Conservation (phyloP, 2,888 invertebrate genomes). For the Drosophila nr. perissopoda region DNA sequence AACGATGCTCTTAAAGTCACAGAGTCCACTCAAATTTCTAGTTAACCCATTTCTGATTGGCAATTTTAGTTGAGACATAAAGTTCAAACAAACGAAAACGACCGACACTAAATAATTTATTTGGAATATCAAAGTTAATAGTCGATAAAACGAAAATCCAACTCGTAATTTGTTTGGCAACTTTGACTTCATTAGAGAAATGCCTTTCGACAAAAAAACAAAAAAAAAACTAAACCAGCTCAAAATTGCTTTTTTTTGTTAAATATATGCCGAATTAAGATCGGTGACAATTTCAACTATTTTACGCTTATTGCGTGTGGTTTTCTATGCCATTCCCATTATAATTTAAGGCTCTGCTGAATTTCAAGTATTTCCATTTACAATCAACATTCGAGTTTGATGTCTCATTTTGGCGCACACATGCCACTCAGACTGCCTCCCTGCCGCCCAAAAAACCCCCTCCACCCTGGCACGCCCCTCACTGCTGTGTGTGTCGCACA, state of each 20-base stretch:
- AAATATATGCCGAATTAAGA: background rate
- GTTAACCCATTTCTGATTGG: slow-evolving; percentile 3
- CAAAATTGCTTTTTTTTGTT: background rate
- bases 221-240: background rate
- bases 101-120: slow-evolving; percentile 21
- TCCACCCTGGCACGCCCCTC: background rate
- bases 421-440: slow-evolving; percentile 32
- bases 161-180: background rate
- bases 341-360: slow-evolving; percentile 17
- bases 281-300: background rate
- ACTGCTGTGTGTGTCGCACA: slow-evolving; percentile 17
- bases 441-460: background rate
- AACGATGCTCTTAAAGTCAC: slow-evolving; percentile 39
- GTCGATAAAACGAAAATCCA: background rate
- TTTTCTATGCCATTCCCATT: background rate
- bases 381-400: slow-evolving; percentile 56
- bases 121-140: slow-evolving; percentile 13
- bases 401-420: slow-evolving; percentile 62
- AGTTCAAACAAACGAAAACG: background rate
- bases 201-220: background rate
- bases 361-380: slow-evolving; percentile 36
- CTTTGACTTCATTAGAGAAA: background rate
- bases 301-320: background rate
- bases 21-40: slow-evolving; percentile 24
- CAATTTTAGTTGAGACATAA: slow-evolving; percentile 18